A percentile compares a stretch with the other conserved stretches of the same genome.
Evolutionary conservation across 2,888 invertebrate genomes (phyloP).

Genomic region (Thysanoteuthis rhombus): DNA sequence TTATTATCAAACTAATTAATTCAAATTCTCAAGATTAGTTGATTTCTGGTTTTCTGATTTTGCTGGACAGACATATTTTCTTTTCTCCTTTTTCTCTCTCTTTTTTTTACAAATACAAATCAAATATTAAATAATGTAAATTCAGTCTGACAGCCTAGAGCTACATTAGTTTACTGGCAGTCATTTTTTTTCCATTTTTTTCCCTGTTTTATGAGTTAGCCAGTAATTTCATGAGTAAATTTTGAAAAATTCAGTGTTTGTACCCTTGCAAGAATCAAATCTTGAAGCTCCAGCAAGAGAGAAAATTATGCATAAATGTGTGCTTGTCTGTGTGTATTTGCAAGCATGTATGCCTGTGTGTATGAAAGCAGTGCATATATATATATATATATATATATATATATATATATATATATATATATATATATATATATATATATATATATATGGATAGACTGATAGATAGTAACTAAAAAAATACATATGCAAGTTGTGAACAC

Average conservation of each 20-base stretch:
- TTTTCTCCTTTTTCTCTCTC: neutral
- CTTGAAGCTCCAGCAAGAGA: neutral
- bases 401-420: neutral
- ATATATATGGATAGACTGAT: neutral
- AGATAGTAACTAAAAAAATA: neutral
- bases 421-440: too few species aligned
- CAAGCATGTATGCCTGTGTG: neutral
- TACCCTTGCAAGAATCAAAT: neutral
- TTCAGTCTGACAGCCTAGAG: neutral
- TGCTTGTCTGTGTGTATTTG: neutral
- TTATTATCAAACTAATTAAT: too few species aligned
- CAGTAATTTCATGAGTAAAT: neutral
- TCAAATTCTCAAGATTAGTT: too few species aligned
- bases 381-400: neutral
- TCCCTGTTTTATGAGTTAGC: neutral
- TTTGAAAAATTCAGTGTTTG: neutral
- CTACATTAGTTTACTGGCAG: neutral
- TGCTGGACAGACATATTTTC: too few species aligned
- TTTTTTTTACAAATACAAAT: neutral
- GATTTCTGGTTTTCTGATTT: too few species aligned
- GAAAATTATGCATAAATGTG: neutral
- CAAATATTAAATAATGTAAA: neutral
- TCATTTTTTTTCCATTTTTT: neutral
- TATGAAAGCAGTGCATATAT: neutral
- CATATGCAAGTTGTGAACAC: too few species aligned